A percentile compares a stretch with the other conserved stretches of the same genome.
Conservation (phyloP, 2,797 vertebrate genomes). For the Poeciliopsis gracilis region DNA sequence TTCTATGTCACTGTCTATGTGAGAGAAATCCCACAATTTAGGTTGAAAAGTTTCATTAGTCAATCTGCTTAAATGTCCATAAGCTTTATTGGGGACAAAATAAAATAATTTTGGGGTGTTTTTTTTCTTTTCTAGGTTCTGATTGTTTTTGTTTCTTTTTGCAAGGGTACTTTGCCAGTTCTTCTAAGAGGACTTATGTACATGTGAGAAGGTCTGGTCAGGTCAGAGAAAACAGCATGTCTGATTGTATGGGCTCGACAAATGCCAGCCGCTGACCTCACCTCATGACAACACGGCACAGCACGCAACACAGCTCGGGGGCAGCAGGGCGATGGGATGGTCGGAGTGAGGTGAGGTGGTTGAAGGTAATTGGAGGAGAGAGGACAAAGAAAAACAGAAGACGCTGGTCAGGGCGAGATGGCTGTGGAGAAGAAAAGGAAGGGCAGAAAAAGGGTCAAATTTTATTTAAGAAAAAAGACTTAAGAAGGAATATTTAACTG, state of each 20-base stretch:
- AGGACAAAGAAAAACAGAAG: constrained; percentile 11
- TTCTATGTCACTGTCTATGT: no score
- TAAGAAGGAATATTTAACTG: constrained; percentile 4
- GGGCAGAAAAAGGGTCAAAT: constrained; percentile 1
- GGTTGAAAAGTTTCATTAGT: background rate
- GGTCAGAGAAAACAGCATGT: constrained; percentile 57
- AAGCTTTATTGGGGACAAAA: background rate
- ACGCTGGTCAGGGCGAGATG: background rate
- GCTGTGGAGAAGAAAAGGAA: background rate
- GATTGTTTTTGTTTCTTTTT: background rate
- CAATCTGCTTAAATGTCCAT: background rate
- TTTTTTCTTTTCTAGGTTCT: background rate
- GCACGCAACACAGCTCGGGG: constrained; percentile 41
- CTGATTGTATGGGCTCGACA: constrained; percentile 53
- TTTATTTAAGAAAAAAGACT: background rate
- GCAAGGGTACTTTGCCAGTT: background rate
- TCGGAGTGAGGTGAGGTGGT: constrained; percentile 34
- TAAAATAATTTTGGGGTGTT: background rate
- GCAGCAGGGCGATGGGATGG: constrained; percentile 40
- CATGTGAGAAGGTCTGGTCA: constrained; percentile 39
- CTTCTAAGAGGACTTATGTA: constrained; percentile 24
- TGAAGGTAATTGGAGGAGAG: constrained; percentile 53
- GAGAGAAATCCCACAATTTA: background rate
- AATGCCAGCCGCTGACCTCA: constrained; percentile 53
- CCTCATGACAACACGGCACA: constrained; percentile 31